Base-by-base conservation (phyloP, 2,113 vertebrate genomes). In the Nettapus auritus region DNA sequence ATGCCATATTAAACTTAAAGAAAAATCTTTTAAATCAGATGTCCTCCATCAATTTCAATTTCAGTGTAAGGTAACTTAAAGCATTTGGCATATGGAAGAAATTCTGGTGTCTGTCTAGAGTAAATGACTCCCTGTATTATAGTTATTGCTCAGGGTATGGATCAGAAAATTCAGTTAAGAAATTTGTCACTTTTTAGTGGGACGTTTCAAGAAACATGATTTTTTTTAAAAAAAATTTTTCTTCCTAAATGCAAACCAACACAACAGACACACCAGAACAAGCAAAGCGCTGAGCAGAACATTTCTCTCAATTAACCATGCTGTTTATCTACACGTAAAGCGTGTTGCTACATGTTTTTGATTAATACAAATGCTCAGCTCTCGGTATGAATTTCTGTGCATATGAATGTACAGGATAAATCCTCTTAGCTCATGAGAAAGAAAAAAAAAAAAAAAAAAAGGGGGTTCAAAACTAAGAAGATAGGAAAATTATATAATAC, bases 41-140 rank as follows among this genome's bases (percentile, higher is more conserved):
- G 94, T 94, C 88, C 91, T 94, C 94, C 81, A 95, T 97, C 97
- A 95, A 70, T 93, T 92, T 76, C 73, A 66, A 92, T 95, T 94
- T 64, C 44, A 57, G 46, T 85, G 40, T 20, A 82, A 40, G 12
- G 21, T 2, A 40, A n/a, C 81, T 95, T 93, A 82, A 90, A 94
- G 90, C 89, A 68, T 93, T 91, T 94, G 94, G 57, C 91, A 85
- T 21, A 82, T n/a, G 34, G 48, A 83, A 46, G 57, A 69, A 79
- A 93, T 31, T 64, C 91, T 88, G 56, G 66, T 82, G 74, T 94
- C 56, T 83, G 11, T 38, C 44, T 73, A 11, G 40, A 90, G 40
- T 42, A 73, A 79, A 57, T 31, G 78, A 5, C 8, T 60, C 62
- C 1, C 1, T 12, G n/a, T 55, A 1, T 63, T 77, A 0, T 5